These are phyloP conservation scores for Cephus cinctus DNA, from an alignment of 1,140 invertebrate genomes.

Conservation along the genomic window DNA sequence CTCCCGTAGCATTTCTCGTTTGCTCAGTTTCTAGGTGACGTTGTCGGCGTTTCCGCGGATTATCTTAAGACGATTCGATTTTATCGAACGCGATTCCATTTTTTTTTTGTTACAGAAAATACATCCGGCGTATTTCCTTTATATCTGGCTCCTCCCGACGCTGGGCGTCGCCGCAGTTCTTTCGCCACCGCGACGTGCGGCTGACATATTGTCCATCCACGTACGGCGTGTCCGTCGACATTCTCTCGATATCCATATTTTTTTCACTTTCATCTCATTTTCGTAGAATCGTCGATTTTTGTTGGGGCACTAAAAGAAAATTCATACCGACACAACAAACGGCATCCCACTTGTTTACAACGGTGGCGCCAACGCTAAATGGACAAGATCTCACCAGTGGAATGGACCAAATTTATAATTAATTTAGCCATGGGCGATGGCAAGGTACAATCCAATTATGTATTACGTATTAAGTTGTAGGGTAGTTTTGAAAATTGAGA, in stretches of 20 bases:
- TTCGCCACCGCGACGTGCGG: constrained; percentile 55
- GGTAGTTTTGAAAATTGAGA: no score
- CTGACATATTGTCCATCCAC: constrained; percentile 52
- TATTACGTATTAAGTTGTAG: no score
- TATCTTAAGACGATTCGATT: not conserved
- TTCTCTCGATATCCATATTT: constrained; percentile 17
- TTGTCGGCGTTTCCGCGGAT: not conserved
- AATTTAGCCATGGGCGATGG: no score
- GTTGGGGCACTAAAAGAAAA: no score
- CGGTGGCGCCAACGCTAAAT: constrained; percentile 31
- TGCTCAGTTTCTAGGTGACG: not conserved
- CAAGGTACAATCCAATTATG: no score
- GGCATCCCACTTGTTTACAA: no score
- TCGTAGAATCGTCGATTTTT: no score
- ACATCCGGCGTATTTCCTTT: not conserved
- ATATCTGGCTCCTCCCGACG: not conserved
- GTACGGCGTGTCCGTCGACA: constrained; percentile 27
- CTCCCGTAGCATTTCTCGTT: not conserved
- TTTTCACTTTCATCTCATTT: constrained; percentile 6
- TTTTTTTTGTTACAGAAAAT: not conserved
- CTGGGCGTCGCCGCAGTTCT: constrained; percentile 54
- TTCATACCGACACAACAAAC: no score
- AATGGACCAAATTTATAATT: no score
- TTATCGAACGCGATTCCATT: not conserved
- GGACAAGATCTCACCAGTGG: constrained; percentile 34